Percentiles rank a stretch among this genome's conserved stretches.
phyloP scores from a whole-genome alignment of 92 coral and sea anemone genomes.

The Phenganax marumi region DNA sequence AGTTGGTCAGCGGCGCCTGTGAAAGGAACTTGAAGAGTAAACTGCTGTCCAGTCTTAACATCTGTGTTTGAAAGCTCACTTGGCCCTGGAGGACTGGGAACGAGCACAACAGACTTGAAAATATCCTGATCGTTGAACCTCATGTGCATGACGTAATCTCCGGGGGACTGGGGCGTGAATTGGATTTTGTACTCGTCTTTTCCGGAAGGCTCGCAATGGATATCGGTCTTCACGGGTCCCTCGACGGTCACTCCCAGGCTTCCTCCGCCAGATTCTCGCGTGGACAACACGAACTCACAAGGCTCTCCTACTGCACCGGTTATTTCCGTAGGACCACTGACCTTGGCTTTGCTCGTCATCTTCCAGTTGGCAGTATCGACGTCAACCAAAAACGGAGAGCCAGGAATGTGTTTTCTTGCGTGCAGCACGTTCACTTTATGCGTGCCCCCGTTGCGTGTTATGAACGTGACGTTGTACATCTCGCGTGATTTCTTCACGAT shows the following conservation, averaged over 20 bases:
- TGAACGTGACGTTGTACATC: slow-evolving; percentile 90
- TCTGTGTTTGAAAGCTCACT: slow-evolving; percentile 29
- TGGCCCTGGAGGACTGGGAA: slow-evolving; percentile 2
- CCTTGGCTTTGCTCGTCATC: slow-evolving; percentile 83
- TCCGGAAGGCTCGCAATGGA: slow-evolving; percentile 86
- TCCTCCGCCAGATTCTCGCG: slow-evolving; percentile 98
- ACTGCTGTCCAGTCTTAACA: slow-evolving; percentile 24
- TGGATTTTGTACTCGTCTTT: slow-evolving; percentile 89
- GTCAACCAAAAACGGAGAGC: slow-evolving; percentile 93
- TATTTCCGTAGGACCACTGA: slow-evolving; percentile 90
- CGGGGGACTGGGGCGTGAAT: slow-evolving; percentile 90
- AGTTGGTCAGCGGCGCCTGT: slow-evolving; percentile 34
- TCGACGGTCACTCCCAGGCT: slow-evolving; percentile 96
- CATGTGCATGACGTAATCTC: slow-evolving; percentile 83
- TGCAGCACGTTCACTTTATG: slow-evolving; percentile 88
- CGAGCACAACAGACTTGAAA: slow-evolving; percentile 47
- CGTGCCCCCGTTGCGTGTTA: slow-evolving; percentile 95
- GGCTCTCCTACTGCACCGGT: slow-evolving; percentile 91
- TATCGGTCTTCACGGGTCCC: slow-evolving; percentile 94
- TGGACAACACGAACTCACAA: slow-evolving; percentile 89
- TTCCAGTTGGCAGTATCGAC: slow-evolving; percentile 99
- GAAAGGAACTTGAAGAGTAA: slow-evolving; percentile 17
- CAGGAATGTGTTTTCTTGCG: slow-evolving; percentile 81
- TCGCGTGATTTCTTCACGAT: slow-evolving; percentile 75
- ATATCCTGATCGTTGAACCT: slow-evolving; percentile 97